Conservation (phyloP, 92 coral and sea anemone species). For the Actinernus sp. region DNA sequence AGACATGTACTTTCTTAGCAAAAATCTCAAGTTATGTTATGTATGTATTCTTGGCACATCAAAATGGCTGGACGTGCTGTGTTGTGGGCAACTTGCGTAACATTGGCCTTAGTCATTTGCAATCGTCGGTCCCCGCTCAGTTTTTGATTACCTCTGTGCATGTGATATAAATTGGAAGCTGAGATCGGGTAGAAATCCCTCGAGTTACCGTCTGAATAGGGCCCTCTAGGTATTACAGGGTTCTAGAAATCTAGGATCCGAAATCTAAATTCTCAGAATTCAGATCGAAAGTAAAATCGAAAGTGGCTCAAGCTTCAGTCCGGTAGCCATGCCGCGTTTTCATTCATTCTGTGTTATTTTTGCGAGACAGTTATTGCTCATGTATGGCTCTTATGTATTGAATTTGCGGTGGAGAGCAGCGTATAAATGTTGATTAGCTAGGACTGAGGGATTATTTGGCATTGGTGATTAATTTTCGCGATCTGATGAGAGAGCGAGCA, state of each 20-base stretch:
- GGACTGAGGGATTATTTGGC: slow-evolving; percentile 37
- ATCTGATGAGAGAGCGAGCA: too few species aligned
- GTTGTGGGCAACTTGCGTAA: too few species aligned
- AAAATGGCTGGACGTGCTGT: too few species aligned
- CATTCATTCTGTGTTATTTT: slow-evolving; percentile 29
- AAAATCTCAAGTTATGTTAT: too few species aligned
- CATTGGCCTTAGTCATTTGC: too few species aligned
- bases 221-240: background rate
- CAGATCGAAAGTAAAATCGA: slow-evolving; percentile 18
- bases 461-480: slow-evolving; percentile 33
- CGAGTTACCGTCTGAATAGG: background rate
- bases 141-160: slow-evolving; percentile 32
- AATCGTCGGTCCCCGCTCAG: too few species aligned
- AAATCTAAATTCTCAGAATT: slow-evolving; percentile 5
- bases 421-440: slow-evolving; percentile 41
- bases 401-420: slow-evolving; percentile 48
- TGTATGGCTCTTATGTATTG: slow-evolving; percentile 37
- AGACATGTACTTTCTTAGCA: too few species aligned
- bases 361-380: slow-evolving; percentile 11
- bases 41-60: too few species aligned
- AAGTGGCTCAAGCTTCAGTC: slow-evolving; percentile 19
- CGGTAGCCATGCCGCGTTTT: slow-evolving; percentile 33
- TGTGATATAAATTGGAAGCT: slow-evolving; percentile 29
- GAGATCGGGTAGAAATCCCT: slow-evolving; percentile 5
- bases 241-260: slow-evolving; percentile 5